Percentiles rank a stretch among this genome's conserved stretches.
phyloP scores from a whole-genome alignment of 1,140 invertebrate genomes.

The Olivierus martensii region DNA sequence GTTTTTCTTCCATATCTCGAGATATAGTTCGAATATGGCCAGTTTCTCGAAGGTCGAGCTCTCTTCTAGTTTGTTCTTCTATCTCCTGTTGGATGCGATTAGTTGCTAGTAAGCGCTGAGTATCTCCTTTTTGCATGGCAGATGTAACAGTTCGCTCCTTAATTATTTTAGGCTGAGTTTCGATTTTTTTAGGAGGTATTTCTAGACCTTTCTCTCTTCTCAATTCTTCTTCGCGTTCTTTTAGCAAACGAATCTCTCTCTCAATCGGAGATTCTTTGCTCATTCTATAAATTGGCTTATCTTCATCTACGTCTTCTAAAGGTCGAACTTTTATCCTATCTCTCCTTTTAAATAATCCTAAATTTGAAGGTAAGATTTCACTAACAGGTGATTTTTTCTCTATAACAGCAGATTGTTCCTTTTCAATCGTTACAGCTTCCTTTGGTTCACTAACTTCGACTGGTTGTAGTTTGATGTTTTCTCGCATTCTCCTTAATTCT shows the following conservation, averaged over 20 bases:
- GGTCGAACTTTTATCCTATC: conserved; percentile 12
- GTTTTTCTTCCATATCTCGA: conserved; percentile 19
- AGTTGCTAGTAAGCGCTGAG: conserved; percentile 29
- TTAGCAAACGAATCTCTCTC: conserved; percentile 38
- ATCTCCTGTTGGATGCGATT: conserved; percentile 34
- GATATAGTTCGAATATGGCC: conserved; percentile 32
- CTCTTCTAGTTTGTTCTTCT: conserved; percentile 31
- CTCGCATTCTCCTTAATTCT: conserved; percentile 25
- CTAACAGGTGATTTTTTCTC: neutral
- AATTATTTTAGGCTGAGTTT: conserved; percentile 22
- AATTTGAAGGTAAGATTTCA: neutral
- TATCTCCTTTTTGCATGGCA: conserved; percentile 13
- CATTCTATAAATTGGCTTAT: conserved; percentile 5
- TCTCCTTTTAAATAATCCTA: neutral
- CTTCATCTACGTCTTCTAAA: conserved; percentile 5
- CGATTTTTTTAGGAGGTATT: conserved; percentile 25
- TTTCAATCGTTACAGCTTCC: neutral
- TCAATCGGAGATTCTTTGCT: conserved; percentile 41
- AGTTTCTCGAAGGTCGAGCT: conserved; percentile 28
- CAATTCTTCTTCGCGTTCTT: conserved; percentile 40
- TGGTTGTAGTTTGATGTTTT: neutral
- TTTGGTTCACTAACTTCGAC: neutral
- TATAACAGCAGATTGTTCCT: neutral
- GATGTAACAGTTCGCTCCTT: conserved; percentile 8
- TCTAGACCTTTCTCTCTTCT: conserved; percentile 28